Base-by-base conservation (phyloP, 2,797 vertebrate species). In the Rhinogobio ventralis region DNA sequence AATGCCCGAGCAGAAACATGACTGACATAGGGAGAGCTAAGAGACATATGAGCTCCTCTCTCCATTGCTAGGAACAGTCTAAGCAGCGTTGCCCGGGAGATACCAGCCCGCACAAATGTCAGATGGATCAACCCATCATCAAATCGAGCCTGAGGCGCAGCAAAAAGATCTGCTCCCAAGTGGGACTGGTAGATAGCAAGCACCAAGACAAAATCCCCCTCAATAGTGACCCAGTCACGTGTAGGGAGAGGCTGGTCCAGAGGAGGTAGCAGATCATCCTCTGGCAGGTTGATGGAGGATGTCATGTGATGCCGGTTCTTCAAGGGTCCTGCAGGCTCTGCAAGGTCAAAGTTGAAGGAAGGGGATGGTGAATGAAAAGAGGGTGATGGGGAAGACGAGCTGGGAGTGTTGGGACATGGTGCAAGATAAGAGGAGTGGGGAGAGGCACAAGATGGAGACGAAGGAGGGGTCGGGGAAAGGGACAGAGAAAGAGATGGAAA, bases 61-160 rank as follows among this genome's bases (percentile, higher is more conserved):
- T 97, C 96, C 97, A 98, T 98, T 86, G 97, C 96, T 85, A 98
- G 91, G 88, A 99, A 97, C 53, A 97, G 92, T 71, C 97, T 94
- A 14, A 98, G 92, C 25, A 99, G 93, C 0, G 95, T 94, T 5
- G 96, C 94, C 80, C 97, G 94, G 6, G 97, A 98, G 84, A 98
- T 95, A 30, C 97, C 97, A 0, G 95, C 95, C 39, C 95, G 94
- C 55, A 97, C 96, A 87, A 96, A 97, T 23, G 95, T 96, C 86
- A 98, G 93, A 90, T 98, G 97, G 87, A 98, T 96, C 46, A 97
- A 91, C 11, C 97, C 97, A 1, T 98, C 97, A 0, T 97, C 95
- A 81, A 96, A 96, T 77, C 88, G 91, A 7, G 97, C 97, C 23
- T 96, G 95, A 5, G 97, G 97, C 0, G 95, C 96, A 0, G 96